These are phyloP conservation scores for Schlechtendalia chinensis DNA, from an alignment of 1,140 invertebrate species.

Conservation along the genomic window DNA sequence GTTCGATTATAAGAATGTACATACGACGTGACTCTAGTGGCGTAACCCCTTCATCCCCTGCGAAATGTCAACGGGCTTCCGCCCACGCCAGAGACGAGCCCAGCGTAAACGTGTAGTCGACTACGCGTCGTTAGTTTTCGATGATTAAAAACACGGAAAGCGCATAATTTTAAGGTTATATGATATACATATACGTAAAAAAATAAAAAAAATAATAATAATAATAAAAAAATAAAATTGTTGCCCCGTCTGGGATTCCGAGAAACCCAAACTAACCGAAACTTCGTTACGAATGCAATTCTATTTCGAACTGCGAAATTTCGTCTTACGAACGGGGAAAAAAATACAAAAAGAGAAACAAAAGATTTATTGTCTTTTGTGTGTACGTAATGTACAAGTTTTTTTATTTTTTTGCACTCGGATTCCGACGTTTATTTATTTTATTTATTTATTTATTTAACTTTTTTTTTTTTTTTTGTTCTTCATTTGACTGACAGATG, in stretches of 20 bases:
- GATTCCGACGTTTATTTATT: conserved; percentile 48
- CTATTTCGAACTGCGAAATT: conserved; percentile 43
- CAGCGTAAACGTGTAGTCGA: no score
- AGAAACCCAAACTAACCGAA: conserved; percentile 36
- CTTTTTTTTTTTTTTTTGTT: conserved; percentile 32
- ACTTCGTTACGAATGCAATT: conserved; percentile 44
- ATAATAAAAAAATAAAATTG: no score
- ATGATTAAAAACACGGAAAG: conserved; percentile 33
- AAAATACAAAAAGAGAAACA: conserved; percentile 32
- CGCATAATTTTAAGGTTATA: no score
- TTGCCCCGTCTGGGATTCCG: conserved; percentile 22
- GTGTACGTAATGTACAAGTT: conserved; percentile 47
- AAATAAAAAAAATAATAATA: no score
- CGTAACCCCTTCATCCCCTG: no score
- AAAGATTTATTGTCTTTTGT: conserved; percentile 49
- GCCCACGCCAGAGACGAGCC: no score
- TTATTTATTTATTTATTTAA: conserved; percentile 44
- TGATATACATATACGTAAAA: not conserved
- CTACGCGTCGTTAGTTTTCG: not conserved
- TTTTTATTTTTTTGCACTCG: conserved; percentile 35
- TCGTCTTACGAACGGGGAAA: conserved; percentile 17
- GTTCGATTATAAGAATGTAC: no score
- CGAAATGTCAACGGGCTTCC: no score
- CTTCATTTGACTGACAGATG: conserved; percentile 48
- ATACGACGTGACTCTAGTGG: no score